Evolutionary conservation across 2,797 vertebrate species (phyloP), one percentile per base, ranked within the genome.

Genomic region (Bucorvus abyssinicus): DNA sequence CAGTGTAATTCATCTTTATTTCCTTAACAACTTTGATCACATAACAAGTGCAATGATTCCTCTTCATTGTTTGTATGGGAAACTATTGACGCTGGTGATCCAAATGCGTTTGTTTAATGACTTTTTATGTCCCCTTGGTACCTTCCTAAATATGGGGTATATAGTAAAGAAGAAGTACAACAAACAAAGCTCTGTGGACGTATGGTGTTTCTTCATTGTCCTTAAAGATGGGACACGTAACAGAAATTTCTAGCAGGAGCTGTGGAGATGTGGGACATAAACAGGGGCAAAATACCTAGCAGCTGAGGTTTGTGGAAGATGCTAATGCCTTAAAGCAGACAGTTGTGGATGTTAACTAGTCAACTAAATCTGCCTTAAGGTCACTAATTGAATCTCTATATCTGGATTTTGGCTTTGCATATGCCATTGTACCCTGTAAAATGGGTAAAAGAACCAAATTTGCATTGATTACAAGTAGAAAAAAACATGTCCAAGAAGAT

Each of bases 1-100:
- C 61, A 86, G 68, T 26, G 71, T 50, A 94, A 91, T 93, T 96
- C 57, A 89, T 91, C 82, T 87, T 95, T 92, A 89, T 96, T 94
- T 96, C 92, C 69, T 69, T 76, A 94, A 94, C 71, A 85, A 83
- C 45, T 91, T 71, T 45, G 87, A 91, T 94, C 91, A 45, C 50
- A n/a, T 89, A 87, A 89, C 82, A 92, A 95, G 93, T 89, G 73
- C 5, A 5, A 75, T 84, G 84, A 95, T 81, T 81, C 79, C 50
- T 89, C 75, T 93, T 86, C 57, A 59, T 40, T 85, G 61, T n/a
- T 78, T 87, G 42, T 80, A 60, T 76, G 88, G 71, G 81, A 87
- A 95, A 94, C 89, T 91, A 80, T 75, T 85, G 89, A 75, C 30
- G 18, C 71, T 87, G 78, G 60, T 89, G 84, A 92, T 64, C 64